A percentile compares a stretch with the other conserved stretches of the same genome.
Evolutionary conservation across 1,140 invertebrate species (phyloP).

Genomic region (Phortica variegata): DNA sequence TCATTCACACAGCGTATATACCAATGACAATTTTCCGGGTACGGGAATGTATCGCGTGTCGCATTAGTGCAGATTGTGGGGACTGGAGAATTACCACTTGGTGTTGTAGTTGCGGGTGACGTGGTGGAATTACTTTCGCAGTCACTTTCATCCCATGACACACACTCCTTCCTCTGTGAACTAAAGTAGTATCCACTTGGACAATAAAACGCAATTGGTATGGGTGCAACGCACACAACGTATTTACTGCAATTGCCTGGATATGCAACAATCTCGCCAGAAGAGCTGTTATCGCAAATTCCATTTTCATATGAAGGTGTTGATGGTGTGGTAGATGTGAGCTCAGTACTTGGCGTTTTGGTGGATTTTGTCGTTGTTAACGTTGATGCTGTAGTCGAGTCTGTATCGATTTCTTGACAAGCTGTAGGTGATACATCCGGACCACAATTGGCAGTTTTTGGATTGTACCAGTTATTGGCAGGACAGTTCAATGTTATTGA

Average conservation of each 20-base stretch:
- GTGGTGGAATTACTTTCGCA: conserved; percentile 28
- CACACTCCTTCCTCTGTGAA: conserved; percentile 20
- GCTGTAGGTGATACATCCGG: conserved; percentile 33
- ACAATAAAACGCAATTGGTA: conserved; percentile 42
- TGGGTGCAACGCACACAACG: conserved; percentile 40
- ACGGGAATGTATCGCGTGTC: conserved; percentile 31
- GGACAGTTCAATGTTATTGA: conserved; percentile 27
- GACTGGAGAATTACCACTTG: conserved; percentile 9
- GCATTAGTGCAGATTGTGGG: conserved; percentile 37
- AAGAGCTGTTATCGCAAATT: conserved; percentile 24
- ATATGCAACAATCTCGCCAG: conserved; percentile 36
- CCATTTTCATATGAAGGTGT: conserved; percentile 7
- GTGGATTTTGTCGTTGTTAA: conserved; percentile 11
- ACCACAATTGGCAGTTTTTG: conserved; percentile 22
- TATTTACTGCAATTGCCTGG: conserved; percentile 43
- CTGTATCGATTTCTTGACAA: conserved; percentile 17
- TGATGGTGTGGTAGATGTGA: conserved; percentile 7
- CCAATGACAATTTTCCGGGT: conserved; percentile 38
- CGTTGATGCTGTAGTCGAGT: conserved; percentile 16
- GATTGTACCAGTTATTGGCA: conserved; percentile 33
- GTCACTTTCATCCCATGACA: conserved; percentile 31
- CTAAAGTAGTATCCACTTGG: conserved; percentile 30
- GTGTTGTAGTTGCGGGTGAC: conserved; percentile 14
- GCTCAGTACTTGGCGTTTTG: conserved; percentile 11
- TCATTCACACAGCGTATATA: conserved; percentile 39